Evolutionary conservation across 2,113 vertebrate species (phyloP).

Genomic region (Elanoides forficatus): DNA sequence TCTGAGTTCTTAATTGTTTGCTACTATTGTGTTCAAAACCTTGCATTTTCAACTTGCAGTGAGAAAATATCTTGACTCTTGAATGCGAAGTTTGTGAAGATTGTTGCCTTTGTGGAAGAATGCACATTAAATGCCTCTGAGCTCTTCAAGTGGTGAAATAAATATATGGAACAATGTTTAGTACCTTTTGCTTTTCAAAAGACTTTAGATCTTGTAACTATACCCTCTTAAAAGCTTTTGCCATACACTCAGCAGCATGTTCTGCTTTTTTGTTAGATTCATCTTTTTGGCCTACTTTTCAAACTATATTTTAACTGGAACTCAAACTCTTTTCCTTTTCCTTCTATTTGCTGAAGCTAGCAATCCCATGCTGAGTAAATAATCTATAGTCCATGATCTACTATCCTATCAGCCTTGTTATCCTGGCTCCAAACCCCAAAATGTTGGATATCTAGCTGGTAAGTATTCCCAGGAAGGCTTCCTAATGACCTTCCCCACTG

Average conservation of each 20-base stretch:
- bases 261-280: constrained; percentile 57
- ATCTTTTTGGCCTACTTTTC: constrained; percentile 69
- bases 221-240: constrained; percentile 30
- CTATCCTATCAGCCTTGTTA: constrained; percentile 72
- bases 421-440: constrained; percentile 50
- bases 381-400: constrained; percentile 69
- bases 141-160: constrained; percentile 3
- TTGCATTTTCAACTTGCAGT: neutral
- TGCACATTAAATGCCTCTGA: neutral
- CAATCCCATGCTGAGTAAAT: constrained; percentile 75
- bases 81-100: constrained; percentile 14
- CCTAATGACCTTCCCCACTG: constrained; percentile 67
- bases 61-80: neutral
- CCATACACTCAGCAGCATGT: neutral
- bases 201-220: constrained; percentile 37
- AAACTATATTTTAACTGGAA: constrained; percentile 66
- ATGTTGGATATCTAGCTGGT: constrained; percentile 58
- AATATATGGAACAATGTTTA: constrained; percentile 32
- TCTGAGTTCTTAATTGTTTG: neutral
- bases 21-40: neutral
- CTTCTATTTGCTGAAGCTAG: constrained; percentile 56
- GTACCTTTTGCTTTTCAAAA: constrained; percentile 56
- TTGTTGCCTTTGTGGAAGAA: constrained; percentile 26
- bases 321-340: constrained; percentile 55
- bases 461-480: constrained; percentile 69